Base-by-base conservation (phyloP, 2,888 invertebrate genomes). In the Lucinisca nassula region DNA sequence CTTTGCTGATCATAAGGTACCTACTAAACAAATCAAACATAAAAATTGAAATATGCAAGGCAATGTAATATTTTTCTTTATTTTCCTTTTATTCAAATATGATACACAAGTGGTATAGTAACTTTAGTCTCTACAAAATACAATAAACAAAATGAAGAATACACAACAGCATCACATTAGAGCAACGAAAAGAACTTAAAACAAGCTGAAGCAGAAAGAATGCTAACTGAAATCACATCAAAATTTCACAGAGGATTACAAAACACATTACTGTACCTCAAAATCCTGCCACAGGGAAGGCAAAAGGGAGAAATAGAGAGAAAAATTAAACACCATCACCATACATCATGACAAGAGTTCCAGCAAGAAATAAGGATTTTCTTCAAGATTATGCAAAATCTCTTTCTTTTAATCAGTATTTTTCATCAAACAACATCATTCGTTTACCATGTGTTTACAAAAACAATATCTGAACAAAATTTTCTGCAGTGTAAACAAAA, bases 221-320 rank as follows among this genome's bases (percentile, higher is more conserved):
- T 45, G 17, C 17, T 45, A 12, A 61, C 30, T 30, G 27, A 73
- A 70, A 38, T 70, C 32, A 79, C 79, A 79, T 45, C 61, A 82
- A 81, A 79, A 51, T 12, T 51, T 61, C 30, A 49, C 73, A 40
- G 24, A 73, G 40, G 27, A 73, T 61, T 6, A 61, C 61, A 61
- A 61, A 30, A 61, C 27, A 17, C 61, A 61, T 61, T 61, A 61
- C 90, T 85, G 93, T 93, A 94, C 94, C 94, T 94, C 94, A 93
- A 94, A 93, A 88, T 94, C 94, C 94, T 94, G 93, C 90, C 91
- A 89, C 86, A 91, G 92, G 90, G 90, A 80, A 88, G 91, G 88
- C 90, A 88, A 91, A 92, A 92, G n/a, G 91, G 90, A 92, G 92
- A 91, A 91, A 90, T 92, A 91, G 93, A 88, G 90, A 91, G 92